A percentile compares a stretch with the other conserved stretches of the same genome.
phyloP scores from a whole-genome alignment of 2,113 vertebrate genomes.

The Natator depressus region DNA sequence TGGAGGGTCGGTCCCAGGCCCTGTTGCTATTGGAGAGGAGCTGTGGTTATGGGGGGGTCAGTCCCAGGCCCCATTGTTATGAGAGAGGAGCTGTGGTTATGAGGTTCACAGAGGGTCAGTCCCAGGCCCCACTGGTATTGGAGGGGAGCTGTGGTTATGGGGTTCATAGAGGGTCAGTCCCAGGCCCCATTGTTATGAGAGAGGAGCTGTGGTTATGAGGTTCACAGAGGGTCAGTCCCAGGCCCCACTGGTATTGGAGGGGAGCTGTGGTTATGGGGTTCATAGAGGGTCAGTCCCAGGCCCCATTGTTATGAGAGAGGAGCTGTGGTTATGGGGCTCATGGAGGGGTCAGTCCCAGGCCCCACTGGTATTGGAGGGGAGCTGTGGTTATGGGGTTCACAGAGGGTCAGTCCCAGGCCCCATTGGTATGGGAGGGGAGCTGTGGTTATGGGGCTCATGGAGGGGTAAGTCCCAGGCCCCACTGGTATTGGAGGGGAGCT shows the following conservation, averaged over 20 bases:
- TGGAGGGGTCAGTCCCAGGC: neutral
- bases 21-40: accelerated
- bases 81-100: no score
- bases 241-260: neutral
- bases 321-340: neutral
- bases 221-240: neutral
- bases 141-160: no score
- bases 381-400: neutral
- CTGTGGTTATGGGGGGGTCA: accelerated
- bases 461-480: neutral
- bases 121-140: no score
- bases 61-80: neutral
- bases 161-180: no score
- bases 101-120: no score
- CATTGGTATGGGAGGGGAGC: neutral
- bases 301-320: no score
- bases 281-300: neutral
- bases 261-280: no score
- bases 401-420: neutral
- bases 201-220: no score
- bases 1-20: neutral
- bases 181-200: no score
- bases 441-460: neutral
- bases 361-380: neutral
- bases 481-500: neutral